A percentile compares a stretch with the other conserved stretches of the same genome.
Conservation (phyloP, 2,888 invertebrate genomes). For the Pyrochroa serraticornis region DNA sequence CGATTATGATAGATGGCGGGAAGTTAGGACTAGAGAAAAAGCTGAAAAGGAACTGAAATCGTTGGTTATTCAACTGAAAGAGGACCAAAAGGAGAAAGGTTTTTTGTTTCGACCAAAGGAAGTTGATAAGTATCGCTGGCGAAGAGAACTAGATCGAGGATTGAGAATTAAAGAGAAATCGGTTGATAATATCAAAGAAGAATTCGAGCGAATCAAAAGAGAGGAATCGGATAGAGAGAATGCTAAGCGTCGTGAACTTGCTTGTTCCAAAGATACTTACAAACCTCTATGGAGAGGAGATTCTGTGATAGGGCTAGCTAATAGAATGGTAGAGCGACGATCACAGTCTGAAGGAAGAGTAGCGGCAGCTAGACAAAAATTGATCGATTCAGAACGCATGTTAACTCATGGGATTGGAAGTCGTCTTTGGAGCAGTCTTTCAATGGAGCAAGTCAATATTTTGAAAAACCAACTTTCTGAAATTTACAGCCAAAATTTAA, state of each 20-base stretch:
- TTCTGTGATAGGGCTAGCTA: conserved; percentile 81
- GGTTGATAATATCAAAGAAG: conserved; percentile 82
- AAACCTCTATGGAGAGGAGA: conserved; percentile 85
- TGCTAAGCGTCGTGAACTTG: conserved; percentile 55
- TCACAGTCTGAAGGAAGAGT: conserved; percentile 58
- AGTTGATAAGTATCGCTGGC: conserved; percentile 77
- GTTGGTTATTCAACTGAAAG: conserved; percentile 76
- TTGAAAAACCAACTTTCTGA: conserved; percentile 81
- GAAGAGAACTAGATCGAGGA: conserved; percentile 74
- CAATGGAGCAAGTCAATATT: conserved; percentile 81
- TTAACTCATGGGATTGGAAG: conserved; percentile 70
- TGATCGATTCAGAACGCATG: conserved; percentile 43
- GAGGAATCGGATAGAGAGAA: conserved; percentile 61
- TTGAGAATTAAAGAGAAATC: conserved; percentile 84
- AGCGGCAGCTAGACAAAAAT: conserved; percentile 43
- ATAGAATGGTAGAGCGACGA: conserved; percentile 69
- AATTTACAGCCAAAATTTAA: conserved; percentile 69
- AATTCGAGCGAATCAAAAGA: conserved; percentile 70
- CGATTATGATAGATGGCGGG: conserved; percentile 87
- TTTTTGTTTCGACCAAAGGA: conserved; percentile 82
- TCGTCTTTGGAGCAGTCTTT: conserved; percentile 81
- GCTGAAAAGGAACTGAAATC: conserved; percentile 82
- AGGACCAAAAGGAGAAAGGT: conserved; percentile 82
- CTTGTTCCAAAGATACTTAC: conserved; percentile 69
- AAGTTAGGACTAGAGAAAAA: conserved; percentile 76